Conservation (phyloP, 2,888 invertebrate genomes). For the Nemotelus pantherinus region DNA sequence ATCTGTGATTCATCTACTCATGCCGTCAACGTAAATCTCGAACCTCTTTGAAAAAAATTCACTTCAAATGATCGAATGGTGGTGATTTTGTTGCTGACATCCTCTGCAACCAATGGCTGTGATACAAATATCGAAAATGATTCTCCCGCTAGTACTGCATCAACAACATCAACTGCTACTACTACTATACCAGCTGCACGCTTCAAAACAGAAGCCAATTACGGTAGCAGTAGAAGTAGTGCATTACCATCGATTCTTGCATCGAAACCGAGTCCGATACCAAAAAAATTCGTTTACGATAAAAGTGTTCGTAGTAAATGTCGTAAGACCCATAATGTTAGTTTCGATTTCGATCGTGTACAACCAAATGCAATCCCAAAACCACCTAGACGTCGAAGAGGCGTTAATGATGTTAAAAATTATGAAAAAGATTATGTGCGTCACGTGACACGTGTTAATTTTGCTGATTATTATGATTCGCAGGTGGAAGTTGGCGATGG, state of each 20-base stretch:
- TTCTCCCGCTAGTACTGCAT: conserved; percentile 35
- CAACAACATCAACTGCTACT: conserved; percentile 62
- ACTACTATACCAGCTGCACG: conserved; percentile 60
- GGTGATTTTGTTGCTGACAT: conserved; percentile 66
- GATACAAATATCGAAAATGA: conserved; percentile 53
- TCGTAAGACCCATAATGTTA: conserved; percentile 51
- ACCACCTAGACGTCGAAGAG: conserved; percentile 58
- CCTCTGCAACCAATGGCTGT: conserved; percentile 61
- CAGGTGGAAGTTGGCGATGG: conserved; percentile 76
- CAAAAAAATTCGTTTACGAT: conserved; percentile 41
- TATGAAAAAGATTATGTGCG: conserved; percentile 60
- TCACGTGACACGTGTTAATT: conserved; percentile 66
- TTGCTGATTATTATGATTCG: conserved; percentile 65
- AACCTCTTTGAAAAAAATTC: conserved; percentile 8
- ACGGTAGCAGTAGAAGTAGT: neutral
- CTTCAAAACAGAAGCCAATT: conserved; percentile 39
- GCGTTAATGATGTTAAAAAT: conserved; percentile 54
- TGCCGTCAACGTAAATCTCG: neutral
- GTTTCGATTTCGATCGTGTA: conserved; percentile 51
- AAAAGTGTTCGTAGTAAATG: conserved; percentile 35
- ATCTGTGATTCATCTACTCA: neutral
- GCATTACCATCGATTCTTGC: neutral
- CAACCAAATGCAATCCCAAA: conserved; percentile 60
- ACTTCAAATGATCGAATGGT: conserved; percentile 66
- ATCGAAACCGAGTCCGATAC: neutral